These are phyloP conservation scores for Choristoneura rosaceana DNA, from an alignment of 2,888 invertebrate species.

Conservation along the genomic window DNA sequence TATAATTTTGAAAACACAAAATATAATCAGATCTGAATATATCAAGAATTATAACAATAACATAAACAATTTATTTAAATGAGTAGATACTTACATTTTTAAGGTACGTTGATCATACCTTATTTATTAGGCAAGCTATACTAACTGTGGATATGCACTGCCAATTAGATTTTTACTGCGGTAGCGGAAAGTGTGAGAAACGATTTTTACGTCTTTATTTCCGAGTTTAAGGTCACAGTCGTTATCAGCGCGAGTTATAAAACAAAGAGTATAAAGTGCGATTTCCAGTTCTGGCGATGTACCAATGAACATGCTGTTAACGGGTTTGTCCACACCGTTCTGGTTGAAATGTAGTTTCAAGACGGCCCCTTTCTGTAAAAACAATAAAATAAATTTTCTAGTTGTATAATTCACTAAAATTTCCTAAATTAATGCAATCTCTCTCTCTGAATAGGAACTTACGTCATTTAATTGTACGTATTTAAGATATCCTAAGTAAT, in stretches of 20 bases:
- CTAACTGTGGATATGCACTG: constrained; percentile 93
- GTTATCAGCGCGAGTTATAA: constrained; percentile 89
- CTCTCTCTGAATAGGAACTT: constrained; percentile 60
- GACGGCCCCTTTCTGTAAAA: constrained; percentile 90
- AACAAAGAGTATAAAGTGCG: constrained; percentile 95
- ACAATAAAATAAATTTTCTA: constrained; percentile 26
- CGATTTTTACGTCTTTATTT: constrained; percentile 89
- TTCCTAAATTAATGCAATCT: background rate
- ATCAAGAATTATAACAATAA: background rate
- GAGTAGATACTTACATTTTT: background rate
- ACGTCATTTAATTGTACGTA: constrained; percentile 90
- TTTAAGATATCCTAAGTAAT: constrained; percentile 93
- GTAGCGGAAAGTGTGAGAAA: constrained; percentile 90
- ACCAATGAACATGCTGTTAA: constrained; percentile 91
- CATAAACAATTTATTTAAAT: background rate
- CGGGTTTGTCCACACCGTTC: constrained; percentile 90
- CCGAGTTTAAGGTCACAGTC: constrained; percentile 90
- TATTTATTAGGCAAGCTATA: constrained; percentile 46
- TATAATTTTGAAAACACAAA: background rate
- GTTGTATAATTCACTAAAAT: background rate
- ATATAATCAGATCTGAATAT: background rate
- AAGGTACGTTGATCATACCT: too few species aligned
- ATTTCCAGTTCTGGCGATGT: constrained; percentile 97
- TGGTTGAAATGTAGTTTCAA: constrained; percentile 90
- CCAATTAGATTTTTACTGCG: constrained; percentile 92